These are phyloP conservation scores for Knipowitschia caucasica DNA, from an alignment of 2,797 vertebrate genomes.

Conservation along the genomic window DNA sequence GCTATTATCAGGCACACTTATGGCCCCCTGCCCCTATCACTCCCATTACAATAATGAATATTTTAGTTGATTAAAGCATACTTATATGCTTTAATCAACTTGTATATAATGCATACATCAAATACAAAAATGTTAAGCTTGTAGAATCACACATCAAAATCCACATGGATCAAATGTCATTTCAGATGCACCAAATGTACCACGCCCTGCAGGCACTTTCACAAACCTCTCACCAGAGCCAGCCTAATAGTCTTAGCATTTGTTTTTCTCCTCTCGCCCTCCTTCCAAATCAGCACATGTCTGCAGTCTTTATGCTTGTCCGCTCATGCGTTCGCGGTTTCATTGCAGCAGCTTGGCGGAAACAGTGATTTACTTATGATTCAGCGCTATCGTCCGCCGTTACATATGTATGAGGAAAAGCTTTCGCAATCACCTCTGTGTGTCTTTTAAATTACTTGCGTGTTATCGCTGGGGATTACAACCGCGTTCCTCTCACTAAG, in stretches of 20 bases:
- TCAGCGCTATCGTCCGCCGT: slow-evolving; percentile 17
- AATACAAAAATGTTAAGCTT: no score
- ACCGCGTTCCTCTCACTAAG: slow-evolving; percentile 19
- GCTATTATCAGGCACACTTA: no score
- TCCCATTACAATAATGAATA: no score
- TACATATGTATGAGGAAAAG: slow-evolving; percentile 50
- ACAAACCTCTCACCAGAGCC: neutral
- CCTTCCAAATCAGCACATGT: neutral
- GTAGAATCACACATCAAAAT: no score
- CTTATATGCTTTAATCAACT: no score
- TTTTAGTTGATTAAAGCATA: no score
- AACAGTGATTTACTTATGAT: slow-evolving; percentile 6
- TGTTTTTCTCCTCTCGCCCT: neutral
- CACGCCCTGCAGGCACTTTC: neutral
- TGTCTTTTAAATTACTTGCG: slow-evolving; percentile 50
- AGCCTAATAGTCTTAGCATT: slow-evolving; percentile 16
- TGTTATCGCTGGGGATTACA: slow-evolving; percentile 55
- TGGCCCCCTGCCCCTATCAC: no score
- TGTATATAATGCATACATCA: no score
- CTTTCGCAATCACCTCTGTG: slow-evolving; percentile 38
- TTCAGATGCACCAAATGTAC: neutral
- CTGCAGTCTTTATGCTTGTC: neutral
- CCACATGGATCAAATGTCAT: no score
- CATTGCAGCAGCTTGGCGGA: neutral
- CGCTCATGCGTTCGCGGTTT: slow-evolving; percentile 1